phyloP scores from a whole-genome alignment of 2,113 vertebrate species.

The Morphnarchus princeps region DNA sequence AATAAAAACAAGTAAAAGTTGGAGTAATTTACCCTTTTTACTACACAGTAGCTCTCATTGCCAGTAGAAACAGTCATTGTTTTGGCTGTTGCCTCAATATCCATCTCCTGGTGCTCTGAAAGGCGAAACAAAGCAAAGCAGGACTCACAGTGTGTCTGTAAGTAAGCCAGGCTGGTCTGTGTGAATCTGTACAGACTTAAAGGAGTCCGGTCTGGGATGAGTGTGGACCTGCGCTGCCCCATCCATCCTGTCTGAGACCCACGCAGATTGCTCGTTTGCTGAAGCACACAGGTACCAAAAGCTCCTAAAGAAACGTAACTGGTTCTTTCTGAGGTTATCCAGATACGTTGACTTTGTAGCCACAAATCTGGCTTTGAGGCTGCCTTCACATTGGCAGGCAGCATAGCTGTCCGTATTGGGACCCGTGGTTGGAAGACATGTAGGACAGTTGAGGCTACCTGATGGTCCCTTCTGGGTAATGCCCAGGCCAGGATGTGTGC shows the following conservation, averaged over 20 bases:
- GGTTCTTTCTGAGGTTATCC: not conserved
- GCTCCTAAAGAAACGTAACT: not conserved
- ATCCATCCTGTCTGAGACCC: not conserved
- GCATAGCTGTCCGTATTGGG: accelerated
- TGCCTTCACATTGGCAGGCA: not conserved
- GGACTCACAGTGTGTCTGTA: not conserved
- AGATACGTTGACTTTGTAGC: not conserved
- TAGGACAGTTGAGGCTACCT: not conserved
- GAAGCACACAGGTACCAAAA: not conserved
- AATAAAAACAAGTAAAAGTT: not conserved
- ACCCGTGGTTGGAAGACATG: not conserved
- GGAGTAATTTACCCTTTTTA: not conserved
- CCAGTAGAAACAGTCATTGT: not conserved
- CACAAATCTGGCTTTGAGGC: not conserved
- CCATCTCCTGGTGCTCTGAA: not conserved
- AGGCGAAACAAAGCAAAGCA: not conserved
- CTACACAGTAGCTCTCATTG: not conserved
- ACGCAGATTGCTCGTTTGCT: not conserved
- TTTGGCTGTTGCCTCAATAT: not conserved
- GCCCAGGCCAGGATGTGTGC: accelerated
- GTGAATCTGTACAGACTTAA: not conserved
- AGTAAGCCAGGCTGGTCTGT: not conserved
- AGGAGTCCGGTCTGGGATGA: not conserved
- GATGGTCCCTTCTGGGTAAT: not conserved
- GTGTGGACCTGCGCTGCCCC: not conserved